Base-by-base conservation (phyloP, 2,797 vertebrate species). In the Malurus leucopterus region DNA sequence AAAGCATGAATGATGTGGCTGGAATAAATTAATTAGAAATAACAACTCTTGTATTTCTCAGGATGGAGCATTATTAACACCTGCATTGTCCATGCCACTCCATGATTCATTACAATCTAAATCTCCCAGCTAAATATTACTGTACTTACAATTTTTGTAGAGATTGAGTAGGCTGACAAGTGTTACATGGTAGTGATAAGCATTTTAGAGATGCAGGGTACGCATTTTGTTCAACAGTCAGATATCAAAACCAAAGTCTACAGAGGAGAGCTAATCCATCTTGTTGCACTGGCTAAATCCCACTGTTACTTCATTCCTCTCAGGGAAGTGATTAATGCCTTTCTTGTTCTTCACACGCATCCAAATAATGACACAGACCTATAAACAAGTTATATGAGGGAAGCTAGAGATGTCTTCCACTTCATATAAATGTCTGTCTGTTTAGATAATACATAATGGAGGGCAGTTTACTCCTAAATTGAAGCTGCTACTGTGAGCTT, bases 1-100 rank as follows among this genome's bases (percentile, higher is more conserved):
- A 91, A 93, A 84, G n/a, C 47, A 43, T 1, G 7, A 80, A 44
- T 74, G 17, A 5, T 63, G 51, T 32, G 67, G 9, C 32, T 67
- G 63, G 47, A 87, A 75, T 69, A 79, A 86, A 76, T 61, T 38
- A 89, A 81, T 92, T 91, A 89, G 5, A 95, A 59, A 95, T 73
- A 91, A 63, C 76, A 79, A 64, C 29, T 69, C 65, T 47, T 4
- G 86, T 94, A 86, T 89, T 94, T 82, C 49, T 88, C 67, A 90
- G 49, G 34, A 71, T 86, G 84, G 24, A 59, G 2, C 36, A 49
- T 24, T 70, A 65, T 74, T 47, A 91, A 61, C 76, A 84, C 78
- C 71, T 86, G 79, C 43, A 70, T 89, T 90, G 74, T 84, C 29
- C 47, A 15, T 40, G 57, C 69, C 63, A 20, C 38, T 63, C 54